Evolutionary conservation across 1,140 invertebrate species (phyloP).

Genomic region (Oppia nitens): DNA sequence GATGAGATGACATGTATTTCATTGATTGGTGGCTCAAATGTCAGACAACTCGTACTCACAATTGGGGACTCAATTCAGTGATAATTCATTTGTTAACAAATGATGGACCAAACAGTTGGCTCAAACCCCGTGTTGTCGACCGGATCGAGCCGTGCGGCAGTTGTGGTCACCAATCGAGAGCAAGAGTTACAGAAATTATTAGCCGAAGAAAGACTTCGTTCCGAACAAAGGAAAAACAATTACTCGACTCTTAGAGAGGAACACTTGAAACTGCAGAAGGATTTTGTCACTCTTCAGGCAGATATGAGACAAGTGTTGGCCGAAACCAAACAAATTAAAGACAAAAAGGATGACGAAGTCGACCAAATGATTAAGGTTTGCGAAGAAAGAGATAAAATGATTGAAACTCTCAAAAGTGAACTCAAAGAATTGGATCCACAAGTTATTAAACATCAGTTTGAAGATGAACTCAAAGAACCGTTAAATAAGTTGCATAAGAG

Average conservation of each 20-base stretch:
- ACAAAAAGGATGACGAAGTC: slow-evolving; percentile 12
- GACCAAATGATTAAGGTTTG: neutral
- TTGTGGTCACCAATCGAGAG: slow-evolving; percentile 2
- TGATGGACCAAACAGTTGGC: too few species aligned
- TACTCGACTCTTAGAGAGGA: slow-evolving; percentile 9
- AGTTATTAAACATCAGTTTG: neutral
- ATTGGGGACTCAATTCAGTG: too few species aligned
- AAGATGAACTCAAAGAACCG: slow-evolving; percentile 10
- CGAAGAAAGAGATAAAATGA: slow-evolving; percentile 4
- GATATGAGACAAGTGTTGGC: slow-evolving; percentile 13
- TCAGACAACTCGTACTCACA: too few species aligned
- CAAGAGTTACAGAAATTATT: slow-evolving; percentile 13
- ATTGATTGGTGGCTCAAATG: too few species aligned
- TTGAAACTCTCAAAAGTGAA: slow-evolving; percentile 3
- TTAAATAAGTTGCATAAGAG: slow-evolving; percentile 6
- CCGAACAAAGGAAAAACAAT: slow-evolving; percentile 13
- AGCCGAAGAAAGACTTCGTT: slow-evolving; percentile 10
- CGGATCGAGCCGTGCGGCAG: neutral
- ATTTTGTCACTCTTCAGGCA: slow-evolving; percentile 7
- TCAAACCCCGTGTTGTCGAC: too few species aligned
- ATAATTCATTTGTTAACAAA: too few species aligned
- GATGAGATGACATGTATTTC: too few species aligned
- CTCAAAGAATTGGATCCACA: slow-evolving; percentile 3
- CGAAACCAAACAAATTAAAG: slow-evolving; percentile 12
- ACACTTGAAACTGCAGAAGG: slow-evolving; percentile 13